A percentile compares a stretch with the other conserved stretches of the same genome.
Conservation (phyloP, 2,888 invertebrate genomes). For the Lithophane ornitopus region DNA sequence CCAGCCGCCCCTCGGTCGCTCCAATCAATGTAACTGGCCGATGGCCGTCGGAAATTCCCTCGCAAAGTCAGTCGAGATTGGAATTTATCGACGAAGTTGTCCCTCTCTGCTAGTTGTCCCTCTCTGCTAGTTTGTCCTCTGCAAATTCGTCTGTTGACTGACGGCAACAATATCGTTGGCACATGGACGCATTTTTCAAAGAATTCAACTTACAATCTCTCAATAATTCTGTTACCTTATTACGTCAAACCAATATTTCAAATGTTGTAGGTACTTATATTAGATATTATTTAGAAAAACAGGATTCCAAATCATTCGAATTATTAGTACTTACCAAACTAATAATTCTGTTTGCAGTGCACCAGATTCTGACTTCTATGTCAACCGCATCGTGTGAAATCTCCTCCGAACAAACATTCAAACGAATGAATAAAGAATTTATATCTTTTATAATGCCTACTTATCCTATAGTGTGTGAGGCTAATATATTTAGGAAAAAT, state of each 20-base stretch:
- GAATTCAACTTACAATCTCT: background rate
- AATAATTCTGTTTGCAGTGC: no score
- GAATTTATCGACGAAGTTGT: slow-evolving; percentile 63
- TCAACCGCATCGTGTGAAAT: background rate
- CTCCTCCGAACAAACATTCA: background rate
- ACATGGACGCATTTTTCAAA: background rate
- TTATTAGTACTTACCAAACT: no score
- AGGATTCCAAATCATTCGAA: no score
- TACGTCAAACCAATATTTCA: background rate
- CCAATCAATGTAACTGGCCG: slow-evolving; percentile 62
- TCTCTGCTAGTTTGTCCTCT: slow-evolving; percentile 35
- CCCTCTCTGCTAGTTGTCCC: slow-evolving; percentile 45
- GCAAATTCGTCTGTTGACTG: slow-evolving; percentile 36
- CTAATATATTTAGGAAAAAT: slow-evolving; percentile 49
- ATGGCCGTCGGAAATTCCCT: slow-evolving; percentile 61
- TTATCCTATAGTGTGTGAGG: slow-evolving; percentile 7
- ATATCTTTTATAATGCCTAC: slow-evolving; percentile 9
- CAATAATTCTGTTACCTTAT: background rate
- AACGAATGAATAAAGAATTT: slow-evolving; percentile 30
- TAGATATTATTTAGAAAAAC: no score
- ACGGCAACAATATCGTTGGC: slow-evolving; percentile 12
- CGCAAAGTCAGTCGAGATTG: slow-evolving; percentile 62
- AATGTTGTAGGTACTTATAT: no score
- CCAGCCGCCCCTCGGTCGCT: slow-evolving; percentile 17
- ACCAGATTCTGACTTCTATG: no score